phyloP scores from a whole-genome alignment of 2,797 vertebrate species.

The Peromyscus attwateri region DNA sequence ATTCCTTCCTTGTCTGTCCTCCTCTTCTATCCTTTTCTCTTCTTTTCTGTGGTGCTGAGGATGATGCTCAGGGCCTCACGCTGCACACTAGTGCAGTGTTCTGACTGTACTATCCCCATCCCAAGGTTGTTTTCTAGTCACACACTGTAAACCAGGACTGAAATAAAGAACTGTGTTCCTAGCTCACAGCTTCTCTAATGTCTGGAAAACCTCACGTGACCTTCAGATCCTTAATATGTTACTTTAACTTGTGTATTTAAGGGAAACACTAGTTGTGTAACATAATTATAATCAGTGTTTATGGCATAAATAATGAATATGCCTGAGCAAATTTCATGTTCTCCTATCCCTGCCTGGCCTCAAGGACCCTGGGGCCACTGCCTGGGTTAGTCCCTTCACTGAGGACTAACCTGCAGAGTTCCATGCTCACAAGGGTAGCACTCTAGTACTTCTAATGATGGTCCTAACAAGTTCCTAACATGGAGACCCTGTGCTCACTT shows the following conservation, averaged over 20 bases:
- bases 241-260: not conserved
- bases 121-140: not conserved
- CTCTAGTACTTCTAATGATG: not conserved
- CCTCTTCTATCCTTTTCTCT: not conserved
- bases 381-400: not conserved
- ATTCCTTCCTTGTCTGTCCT: not conserved
- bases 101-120: not conserved
- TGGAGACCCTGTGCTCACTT: not conserved
- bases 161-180: not conserved
- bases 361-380: not conserved
- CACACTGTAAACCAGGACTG: not conserved
- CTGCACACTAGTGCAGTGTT: not conserved
- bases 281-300: not conserved
- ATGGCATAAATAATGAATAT: slow-evolving; percentile 2
- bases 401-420: not conserved
- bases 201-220: not conserved
- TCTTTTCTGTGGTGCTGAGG: not conserved
- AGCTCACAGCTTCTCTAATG: not conserved
- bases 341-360: not conserved
- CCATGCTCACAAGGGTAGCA: not conserved
- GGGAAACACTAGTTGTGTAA: not conserved
- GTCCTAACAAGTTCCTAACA: not conserved
- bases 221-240: not conserved
- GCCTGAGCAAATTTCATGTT: not conserved
- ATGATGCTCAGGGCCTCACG: no score